phyloP scores from a whole-genome alignment of 2,888 invertebrate species.

The Acronicta psi region DNA sequence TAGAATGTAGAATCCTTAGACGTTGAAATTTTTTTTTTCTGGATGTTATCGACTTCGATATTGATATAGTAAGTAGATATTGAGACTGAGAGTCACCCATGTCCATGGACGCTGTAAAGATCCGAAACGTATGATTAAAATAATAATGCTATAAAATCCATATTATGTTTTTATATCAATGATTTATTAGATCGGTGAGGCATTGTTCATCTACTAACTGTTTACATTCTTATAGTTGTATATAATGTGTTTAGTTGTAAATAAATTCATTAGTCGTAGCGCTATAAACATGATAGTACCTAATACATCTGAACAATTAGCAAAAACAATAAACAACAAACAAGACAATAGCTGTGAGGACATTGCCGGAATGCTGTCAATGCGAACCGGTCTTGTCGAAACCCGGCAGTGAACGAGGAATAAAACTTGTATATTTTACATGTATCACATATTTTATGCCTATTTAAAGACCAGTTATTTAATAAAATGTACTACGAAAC shows the following conservation, averaged over 20 bases:
- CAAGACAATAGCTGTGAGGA: conserved; percentile 51
- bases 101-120: too few relatives aligned
- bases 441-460: conserved; percentile 26
- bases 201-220: too few relatives aligned
- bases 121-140: too few relatives aligned
- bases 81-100: too few relatives aligned
- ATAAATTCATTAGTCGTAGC: not conserved
- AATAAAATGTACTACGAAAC: not conserved
- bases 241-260: conserved; percentile 1
- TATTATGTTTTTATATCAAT: too few relatives aligned
- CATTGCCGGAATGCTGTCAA: conserved; percentile 68
- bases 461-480: conserved; percentile 1
- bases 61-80: too few relatives aligned
- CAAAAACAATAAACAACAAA: conserved; percentile 34
- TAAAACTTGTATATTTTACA: conserved; percentile 49
- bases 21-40: too few relatives aligned
- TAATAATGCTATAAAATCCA: too few relatives aligned
- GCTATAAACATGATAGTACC: conserved; percentile 16
- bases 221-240: not conserved
- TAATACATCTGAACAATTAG: conserved; percentile 34
- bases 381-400: conserved; percentile 62
- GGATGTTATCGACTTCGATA: too few relatives aligned
- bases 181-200: too few relatives aligned
- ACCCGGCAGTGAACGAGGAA: conserved; percentile 52
- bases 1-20: too few relatives aligned